phyloP scores from a whole-genome alignment of 2,888 invertebrate species.

The Empis stercorea region DNA sequence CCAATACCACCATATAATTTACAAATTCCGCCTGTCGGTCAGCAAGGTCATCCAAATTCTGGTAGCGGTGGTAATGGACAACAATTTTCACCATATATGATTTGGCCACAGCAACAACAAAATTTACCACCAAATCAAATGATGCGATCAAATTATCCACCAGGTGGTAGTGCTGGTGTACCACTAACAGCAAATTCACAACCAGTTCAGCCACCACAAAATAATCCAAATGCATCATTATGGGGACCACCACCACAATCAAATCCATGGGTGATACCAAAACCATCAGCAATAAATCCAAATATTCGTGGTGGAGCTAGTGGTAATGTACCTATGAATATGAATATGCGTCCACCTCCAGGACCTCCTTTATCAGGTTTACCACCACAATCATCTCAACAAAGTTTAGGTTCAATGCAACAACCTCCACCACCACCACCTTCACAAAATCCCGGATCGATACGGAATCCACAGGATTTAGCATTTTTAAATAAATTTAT shows the following conservation, averaged over 20 bases:
- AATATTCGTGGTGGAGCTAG: constrained; percentile 9
- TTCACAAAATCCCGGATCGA: constrained; percentile 12
- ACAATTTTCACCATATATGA: constrained; percentile 30
- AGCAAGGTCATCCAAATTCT: not conserved
- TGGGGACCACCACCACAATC: constrained; percentile 36
- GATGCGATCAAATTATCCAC: constrained; percentile 17
- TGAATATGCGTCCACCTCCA: constrained; percentile 11
- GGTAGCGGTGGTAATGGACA: constrained; percentile 4
- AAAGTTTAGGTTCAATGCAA: constrained; percentile 11
- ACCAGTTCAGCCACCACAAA: constrained; percentile 21
- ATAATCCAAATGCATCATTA: constrained; percentile 33
- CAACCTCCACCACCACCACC: constrained; percentile 19
- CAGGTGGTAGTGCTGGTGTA: constrained; percentile 2
- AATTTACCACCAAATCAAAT: constrained; percentile 17
- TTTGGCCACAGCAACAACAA: constrained; percentile 29
- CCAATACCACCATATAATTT: constrained; percentile 18
- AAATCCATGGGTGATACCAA: constrained; percentile 33
- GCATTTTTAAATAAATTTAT: constrained; percentile 14
- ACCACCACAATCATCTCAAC: constrained; percentile 9
- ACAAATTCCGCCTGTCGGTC: constrained; percentile 15
- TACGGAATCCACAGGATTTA: constrained; percentile 14
- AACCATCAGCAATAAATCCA: constrained; percentile 18
- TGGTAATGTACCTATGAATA: constrained; percentile 2
- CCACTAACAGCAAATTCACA: constrained; percentile 17
- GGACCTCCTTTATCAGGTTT: constrained; percentile 1